These are phyloP conservation scores for Hymenochirus boettgeri DNA, from an alignment of 2,113 vertebrate genomes.

Conservation along the genomic window DNA sequence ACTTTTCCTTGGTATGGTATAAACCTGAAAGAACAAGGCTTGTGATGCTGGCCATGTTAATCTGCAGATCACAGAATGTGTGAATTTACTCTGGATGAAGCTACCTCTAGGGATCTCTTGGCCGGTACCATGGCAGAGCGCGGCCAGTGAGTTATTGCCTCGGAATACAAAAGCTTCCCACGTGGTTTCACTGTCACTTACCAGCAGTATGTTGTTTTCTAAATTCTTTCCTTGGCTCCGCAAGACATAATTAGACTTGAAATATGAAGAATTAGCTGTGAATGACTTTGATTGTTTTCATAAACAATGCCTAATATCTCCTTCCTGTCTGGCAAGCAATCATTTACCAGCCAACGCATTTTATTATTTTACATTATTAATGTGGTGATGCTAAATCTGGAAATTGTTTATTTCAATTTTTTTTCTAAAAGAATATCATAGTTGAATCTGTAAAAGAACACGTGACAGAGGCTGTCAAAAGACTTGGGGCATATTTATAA, in stretches of 20 bases:
- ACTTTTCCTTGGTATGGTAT: constrained; percentile 82
- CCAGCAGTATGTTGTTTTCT: constrained; percentile 64
- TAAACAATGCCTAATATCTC: constrained; percentile 49
- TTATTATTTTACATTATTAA: too few relatives aligned
- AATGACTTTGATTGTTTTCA: constrained; percentile 55
- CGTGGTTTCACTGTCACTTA: constrained; percentile 68
- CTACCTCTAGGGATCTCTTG: constrained; percentile 76
- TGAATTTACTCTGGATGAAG: constrained; percentile 69
- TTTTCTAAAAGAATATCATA: too few relatives aligned
- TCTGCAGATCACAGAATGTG: constrained; percentile 77
- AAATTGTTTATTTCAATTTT: too few relatives aligned
- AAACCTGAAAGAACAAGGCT: constrained; percentile 79
- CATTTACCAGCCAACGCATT: too few relatives aligned
- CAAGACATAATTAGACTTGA: constrained; percentile 61
- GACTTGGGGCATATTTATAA: too few relatives aligned
- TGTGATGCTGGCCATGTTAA: constrained; percentile 79
- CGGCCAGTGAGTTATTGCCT: constrained; percentile 88
- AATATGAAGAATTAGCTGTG: constrained; percentile 58
- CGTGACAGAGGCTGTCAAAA: too few relatives aligned
- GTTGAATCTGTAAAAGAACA: too few relatives aligned
- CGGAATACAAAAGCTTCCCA: constrained; percentile 90
- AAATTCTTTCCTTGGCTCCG: constrained; percentile 66
- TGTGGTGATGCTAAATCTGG: too few relatives aligned
- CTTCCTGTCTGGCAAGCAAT: constrained; percentile 32
- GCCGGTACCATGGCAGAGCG: constrained; percentile 74